phyloP scores from a whole-genome alignment of 2,113 vertebrate species.

The Indicator indicator region DNA sequence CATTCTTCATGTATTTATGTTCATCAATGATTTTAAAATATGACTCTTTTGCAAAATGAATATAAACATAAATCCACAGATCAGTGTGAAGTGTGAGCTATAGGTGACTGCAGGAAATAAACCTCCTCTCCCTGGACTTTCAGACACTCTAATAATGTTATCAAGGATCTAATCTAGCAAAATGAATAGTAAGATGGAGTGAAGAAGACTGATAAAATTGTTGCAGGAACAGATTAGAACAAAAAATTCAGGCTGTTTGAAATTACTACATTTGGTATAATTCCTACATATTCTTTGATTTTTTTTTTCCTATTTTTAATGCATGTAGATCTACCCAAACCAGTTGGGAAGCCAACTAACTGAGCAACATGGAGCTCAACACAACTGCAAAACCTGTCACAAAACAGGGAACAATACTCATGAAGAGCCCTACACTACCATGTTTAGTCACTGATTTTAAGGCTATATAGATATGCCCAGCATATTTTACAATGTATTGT shows the following conservation, averaged over 20 bases:
- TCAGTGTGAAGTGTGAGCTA: neutral
- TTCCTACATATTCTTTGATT: neutral
- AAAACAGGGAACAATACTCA: neutral
- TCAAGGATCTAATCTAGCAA: neutral
- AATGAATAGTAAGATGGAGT: neutral
- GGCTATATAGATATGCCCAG: neutral
- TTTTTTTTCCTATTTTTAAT: neutral
- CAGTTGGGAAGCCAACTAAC: neutral
- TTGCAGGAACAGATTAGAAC: neutral
- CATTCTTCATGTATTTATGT: neutral
- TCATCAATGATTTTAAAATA: neutral
- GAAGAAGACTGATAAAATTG: neutral
- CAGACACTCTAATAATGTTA: neutral
- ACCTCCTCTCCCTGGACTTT: neutral
- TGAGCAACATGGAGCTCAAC: neutral
- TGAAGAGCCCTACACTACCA: neutral
- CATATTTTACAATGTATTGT: neutral
- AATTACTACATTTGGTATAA: neutral
- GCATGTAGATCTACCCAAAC: neutral
- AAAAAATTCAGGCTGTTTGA: neutral
- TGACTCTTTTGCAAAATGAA: neutral
- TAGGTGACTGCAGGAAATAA: neutral
- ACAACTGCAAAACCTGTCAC: neutral
- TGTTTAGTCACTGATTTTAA: neutral
- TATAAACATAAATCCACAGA: neutral